Conservation (phyloP, 2,113 vertebrate species). For the Trachemys scripta region DNA sequence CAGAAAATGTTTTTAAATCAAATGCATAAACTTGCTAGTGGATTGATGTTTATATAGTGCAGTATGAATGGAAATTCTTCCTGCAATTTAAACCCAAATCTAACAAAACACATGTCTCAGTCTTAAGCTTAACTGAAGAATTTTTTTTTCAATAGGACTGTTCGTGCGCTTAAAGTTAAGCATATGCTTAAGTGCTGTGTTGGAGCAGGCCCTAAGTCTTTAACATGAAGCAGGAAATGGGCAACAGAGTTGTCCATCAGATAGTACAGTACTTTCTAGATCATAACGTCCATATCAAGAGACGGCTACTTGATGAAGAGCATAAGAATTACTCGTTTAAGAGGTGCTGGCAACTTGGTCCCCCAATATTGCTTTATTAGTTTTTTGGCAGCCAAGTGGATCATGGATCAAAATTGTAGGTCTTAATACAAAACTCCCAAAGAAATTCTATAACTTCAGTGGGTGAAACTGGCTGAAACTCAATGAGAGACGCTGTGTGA, state of each 20-base stretch:
- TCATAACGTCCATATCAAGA: constrained; percentile 39
- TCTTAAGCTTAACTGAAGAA: constrained; percentile 39
- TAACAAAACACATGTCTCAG: constrained; percentile 47
- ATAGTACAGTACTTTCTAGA: background rate
- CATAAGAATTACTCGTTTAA: background rate
- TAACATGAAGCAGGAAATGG: background rate
- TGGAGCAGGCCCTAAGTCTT: constrained; percentile 45
- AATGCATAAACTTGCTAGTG: background rate
- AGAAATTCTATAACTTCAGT: background rate
- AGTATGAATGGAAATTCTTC: constrained; percentile 55
- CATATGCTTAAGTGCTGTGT: constrained; percentile 62
- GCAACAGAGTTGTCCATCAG: background rate
- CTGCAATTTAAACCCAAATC: constrained; percentile 57
- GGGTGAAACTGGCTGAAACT: background rate
- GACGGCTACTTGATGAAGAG: background rate
- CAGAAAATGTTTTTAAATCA: background rate
- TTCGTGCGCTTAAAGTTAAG: constrained; percentile 65
- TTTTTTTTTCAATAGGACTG: constrained; percentile 49
- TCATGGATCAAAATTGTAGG: rapidly evolving
- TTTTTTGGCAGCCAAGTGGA: rapidly evolving
- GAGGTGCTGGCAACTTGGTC: constrained; percentile 7
- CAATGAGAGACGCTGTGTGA: background rate
- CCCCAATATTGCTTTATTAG: rapidly evolving
- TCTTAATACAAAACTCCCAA: background rate
- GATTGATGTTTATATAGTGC: constrained; percentile 36